phyloP scores from a whole-genome alignment of 1,140 invertebrate genomes.

The Drosophila lacertosa region DNA sequence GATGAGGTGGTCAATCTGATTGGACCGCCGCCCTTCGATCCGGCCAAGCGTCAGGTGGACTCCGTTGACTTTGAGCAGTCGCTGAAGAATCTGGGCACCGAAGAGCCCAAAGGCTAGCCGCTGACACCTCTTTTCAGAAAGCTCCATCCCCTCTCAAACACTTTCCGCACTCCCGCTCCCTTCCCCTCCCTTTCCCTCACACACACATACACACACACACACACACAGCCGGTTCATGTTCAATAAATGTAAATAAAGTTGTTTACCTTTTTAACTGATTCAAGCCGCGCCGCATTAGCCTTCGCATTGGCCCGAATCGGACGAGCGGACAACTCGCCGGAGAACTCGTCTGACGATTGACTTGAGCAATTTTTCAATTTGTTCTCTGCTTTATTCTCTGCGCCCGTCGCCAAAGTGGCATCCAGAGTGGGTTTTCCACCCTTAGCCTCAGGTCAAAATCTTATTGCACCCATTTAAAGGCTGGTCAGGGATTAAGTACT shows the following conservation, averaged over 20 bases:
- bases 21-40: slow-evolving; percentile 93
- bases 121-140: too few species aligned
- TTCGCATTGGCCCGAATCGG: slow-evolving; percentile 30
- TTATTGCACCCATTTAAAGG: too few species aligned
- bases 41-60: slow-evolving; percentile 90
- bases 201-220: background rate
- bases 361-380: too few species aligned
- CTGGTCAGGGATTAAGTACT: too few species aligned
- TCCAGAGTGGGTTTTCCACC: background rate
- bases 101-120: slow-evolving; percentile 36
- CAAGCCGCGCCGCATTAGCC: slow-evolving; percentile 15
- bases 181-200: background rate
- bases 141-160: too few species aligned
- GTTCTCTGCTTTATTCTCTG: too few species aligned
- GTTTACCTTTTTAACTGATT: slow-evolving; percentile 66
- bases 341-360: too few species aligned
- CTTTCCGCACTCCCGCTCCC: too few species aligned
- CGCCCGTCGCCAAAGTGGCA: too few species aligned
- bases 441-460: too few species aligned
- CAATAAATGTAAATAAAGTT: slow-evolving; percentile 77
- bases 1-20: slow-evolving; percentile 94
- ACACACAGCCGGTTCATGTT: slow-evolving; percentile 48
- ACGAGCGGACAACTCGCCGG: background rate
- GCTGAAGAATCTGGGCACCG: slow-evolving; percentile 83
- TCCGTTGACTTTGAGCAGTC: slow-evolving; percentile 91